Evolutionary conservation across 1,140 invertebrate species (phyloP), one percentile per base, ranked within the genome.

Genomic region (Caenorhabditis remanei): DNA sequence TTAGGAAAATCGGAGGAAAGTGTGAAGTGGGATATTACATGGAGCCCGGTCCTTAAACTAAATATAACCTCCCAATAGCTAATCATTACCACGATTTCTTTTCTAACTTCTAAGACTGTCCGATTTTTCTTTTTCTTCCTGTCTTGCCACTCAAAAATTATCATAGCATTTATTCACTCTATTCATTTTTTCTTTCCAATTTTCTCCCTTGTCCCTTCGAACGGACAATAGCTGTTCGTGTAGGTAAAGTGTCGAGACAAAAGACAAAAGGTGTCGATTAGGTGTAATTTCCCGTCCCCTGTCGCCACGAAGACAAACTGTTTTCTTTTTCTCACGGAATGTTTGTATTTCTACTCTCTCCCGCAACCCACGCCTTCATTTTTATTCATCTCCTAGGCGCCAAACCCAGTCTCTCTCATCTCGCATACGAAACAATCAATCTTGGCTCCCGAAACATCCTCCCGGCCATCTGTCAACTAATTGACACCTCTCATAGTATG

Each of bases 381-480:
- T 21, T n/a, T 43, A 13, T 75, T 46, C 41, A 13, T 48, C 41
- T 40, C 19, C 65, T 9, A 19, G 63, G 63, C 63, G 63, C 63
- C 21, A 65, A 65, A 65, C 41, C 67, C 24, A 13, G 1, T 67
- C 16, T 32, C 63, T 40, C 40, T 40, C 13, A 21, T 14, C 19
- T 6, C 63, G 24, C 16, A 40, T 14, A 41, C 63, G 40, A 16
- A 67, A 67, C 63, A 32, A 67, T 67, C 63, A 67, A 75, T 75
- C 67, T 48, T 75, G 63, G 63, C 67, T 48, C 67, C 67, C 41
- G 16, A 48, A 65, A 9, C 63, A 65, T 41, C 32, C 43, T 75
- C 67, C n/a, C 41, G 67, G 67, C 41, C 67, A 75, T 75, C 67
- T 48, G 67, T 75, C 67, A 75, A 75, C 67, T 75, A 75, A 75